Evolutionary conservation across 2,113 vertebrate species (phyloP).

Genomic region (Mugil cephalus): DNA sequence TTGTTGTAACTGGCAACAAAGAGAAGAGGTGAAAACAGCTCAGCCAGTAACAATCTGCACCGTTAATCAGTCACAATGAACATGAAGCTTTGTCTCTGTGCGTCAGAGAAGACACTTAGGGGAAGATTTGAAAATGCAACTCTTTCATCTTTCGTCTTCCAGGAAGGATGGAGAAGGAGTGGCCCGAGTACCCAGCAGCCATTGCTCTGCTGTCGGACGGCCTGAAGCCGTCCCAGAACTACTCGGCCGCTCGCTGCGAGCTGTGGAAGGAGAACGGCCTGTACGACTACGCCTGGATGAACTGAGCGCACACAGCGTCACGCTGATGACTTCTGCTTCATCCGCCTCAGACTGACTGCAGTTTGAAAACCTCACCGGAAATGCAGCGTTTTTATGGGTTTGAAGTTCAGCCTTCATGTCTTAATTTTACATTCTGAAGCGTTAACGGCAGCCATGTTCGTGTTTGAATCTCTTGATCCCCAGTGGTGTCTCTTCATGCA

Average conservation of each 20-base stretch:
- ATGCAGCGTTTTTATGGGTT: too few species aligned
- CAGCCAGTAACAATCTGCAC: too few species aligned
- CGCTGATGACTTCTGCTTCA: too few species aligned
- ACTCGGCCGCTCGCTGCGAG: conserved; percentile 62
- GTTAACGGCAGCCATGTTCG: background rate
- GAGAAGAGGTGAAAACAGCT: too few species aligned
- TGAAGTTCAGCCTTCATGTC: background rate
- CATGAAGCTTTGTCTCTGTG: too few species aligned
- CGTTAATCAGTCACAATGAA: too few species aligned
- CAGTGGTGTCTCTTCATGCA: background rate
- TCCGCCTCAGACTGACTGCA: background rate
- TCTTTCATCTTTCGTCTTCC: conserved; percentile 5
- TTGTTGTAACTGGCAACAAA: too few species aligned
- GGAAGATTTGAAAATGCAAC: too few species aligned
- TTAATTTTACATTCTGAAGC: background rate
- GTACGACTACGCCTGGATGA: conserved; percentile 81
- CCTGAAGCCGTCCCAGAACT: conserved; percentile 26
- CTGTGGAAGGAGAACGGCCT: conserved; percentile 81
- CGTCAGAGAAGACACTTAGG: too few species aligned
- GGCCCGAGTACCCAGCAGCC: conserved; percentile 77
- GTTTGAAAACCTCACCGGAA: background rate
- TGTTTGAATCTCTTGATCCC: too few species aligned
- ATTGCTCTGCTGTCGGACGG: conserved; percentile 75
- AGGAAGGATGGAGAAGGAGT: conserved; percentile 80
- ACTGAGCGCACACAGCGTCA: conserved; percentile 58